These are phyloP conservation scores for Oryzias melastigma DNA, from an alignment of 2,113 vertebrate genomes.

Conservation along the genomic window DNA sequence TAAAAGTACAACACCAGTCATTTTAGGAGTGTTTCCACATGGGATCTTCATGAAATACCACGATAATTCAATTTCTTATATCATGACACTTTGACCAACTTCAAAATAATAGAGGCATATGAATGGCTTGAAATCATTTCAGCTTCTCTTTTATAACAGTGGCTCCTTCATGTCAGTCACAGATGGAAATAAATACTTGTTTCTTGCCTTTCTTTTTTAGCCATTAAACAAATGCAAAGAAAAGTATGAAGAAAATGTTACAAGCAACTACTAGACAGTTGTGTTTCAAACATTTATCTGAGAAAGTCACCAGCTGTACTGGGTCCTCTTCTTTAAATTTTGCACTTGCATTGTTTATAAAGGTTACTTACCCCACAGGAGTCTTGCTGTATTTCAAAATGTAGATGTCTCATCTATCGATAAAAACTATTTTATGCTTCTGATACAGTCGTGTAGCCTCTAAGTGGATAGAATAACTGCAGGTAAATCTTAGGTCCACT, in stretches of 20 bases:
- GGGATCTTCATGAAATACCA: no score
- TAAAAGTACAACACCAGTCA: not conserved
- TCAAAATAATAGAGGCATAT: not conserved
- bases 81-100: no score
- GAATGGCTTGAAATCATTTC: not conserved
- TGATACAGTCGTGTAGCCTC: conserved; percentile 37
- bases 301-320: no score
- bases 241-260: not conserved
- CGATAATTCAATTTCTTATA: no score
- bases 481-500: conserved; percentile 19
- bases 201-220: not conserved
- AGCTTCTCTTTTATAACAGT: not conserved
- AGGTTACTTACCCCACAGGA: conserved; percentile 54
- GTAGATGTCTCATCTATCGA: conserved; percentile 5
- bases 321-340: conserved; percentile 29
- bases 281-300: no score
- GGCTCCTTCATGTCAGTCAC: not conserved
- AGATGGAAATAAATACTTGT: not conserved
- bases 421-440: conserved; percentile 35
- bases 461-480: conserved; percentile 62
- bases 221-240: not conserved
- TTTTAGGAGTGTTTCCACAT: no score
- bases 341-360: conserved; percentile 40
- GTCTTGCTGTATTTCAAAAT: conserved; percentile 35
- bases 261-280: not conserved